phyloP scores from a whole-genome alignment of 1,140 invertebrate species.

The Drosophila rhopaloa region DNA sequence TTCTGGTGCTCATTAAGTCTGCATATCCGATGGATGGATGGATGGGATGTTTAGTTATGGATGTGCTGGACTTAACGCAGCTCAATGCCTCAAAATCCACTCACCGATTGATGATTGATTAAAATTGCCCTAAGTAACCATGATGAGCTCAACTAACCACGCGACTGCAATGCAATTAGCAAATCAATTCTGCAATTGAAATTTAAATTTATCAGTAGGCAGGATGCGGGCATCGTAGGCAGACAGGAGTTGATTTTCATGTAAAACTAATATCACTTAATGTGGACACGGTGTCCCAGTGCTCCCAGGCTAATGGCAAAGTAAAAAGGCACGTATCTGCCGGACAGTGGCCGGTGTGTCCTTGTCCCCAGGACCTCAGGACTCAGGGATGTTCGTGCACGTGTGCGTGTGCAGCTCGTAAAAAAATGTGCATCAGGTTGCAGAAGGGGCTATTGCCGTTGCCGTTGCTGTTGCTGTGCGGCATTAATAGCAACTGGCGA shows the following conservation, averaged over 20 bases:
- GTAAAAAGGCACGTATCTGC: constrained; percentile 69
- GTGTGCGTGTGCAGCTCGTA: constrained; percentile 76
- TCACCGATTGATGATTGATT: constrained; percentile 60
- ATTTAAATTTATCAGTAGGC: constrained; percentile 60
- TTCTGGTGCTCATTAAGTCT: constrained; percentile 63
- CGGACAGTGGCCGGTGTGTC: constrained; percentile 12
- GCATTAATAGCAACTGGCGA: constrained; percentile 81
- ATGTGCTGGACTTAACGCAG: constrained; percentile 46
- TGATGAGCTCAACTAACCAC: constrained; percentile 56
- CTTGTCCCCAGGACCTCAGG: constrained; percentile 27
- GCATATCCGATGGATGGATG: constrained; percentile 18
- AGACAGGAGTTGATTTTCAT: constrained; percentile 71
- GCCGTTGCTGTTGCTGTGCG: constrained; percentile 31
- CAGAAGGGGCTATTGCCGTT: constrained; percentile 27
- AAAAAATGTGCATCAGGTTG: constrained; percentile 79
- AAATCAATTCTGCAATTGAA: constrained; percentile 46
- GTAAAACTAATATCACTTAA: constrained; percentile 83
- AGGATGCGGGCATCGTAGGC: background rate
- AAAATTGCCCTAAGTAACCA: constrained; percentile 68
- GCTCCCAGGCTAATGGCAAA: constrained; percentile 63
- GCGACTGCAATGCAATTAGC: constrained; percentile 62
- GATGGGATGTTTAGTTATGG: constrained; percentile 37
- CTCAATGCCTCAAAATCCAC: constrained; percentile 30
- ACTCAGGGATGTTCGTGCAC: constrained; percentile 31
- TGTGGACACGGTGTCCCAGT: constrained; percentile 53